Base-by-base conservation (phyloP, 1,140 invertebrate species). In the Lerema accius region DNA sequence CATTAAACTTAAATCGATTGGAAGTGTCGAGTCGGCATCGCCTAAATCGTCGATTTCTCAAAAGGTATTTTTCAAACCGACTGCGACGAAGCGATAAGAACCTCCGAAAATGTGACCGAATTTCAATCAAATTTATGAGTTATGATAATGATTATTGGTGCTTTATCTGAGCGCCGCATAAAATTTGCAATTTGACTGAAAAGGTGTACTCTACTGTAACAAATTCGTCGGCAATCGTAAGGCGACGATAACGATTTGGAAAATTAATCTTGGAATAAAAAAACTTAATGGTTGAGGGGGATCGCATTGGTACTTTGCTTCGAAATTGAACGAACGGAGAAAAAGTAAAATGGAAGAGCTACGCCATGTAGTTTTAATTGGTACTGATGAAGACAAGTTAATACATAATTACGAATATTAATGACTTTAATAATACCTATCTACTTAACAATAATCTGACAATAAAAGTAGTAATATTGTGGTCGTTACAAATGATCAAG, bases 51-150 rank as follows among this genome's bases (percentile, higher is more conserved):
- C 67, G 80, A 80, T 80, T 73, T 66, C 65, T 71, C 69, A 74
- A 70, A 75, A 75, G 75, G 76, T 82, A 90, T 89, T 90, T 90
- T 89, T 89, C 87, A 86, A 83, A 76, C 73, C 84, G 80, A 89
- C 87, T 90, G 87, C 86, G 84, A 70, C 76, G 51, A 66, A 53
- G 77, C 74, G 88, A 90, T 90, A 90, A 90, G 84, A 67, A 70
- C 71, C 65, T 65, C 58, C 76, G 76, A 82, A 86, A 89, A 87
- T 89, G 82, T 87, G 82, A 89, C 85, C 84, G 77, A 88, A 89
- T 89, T 89, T 89, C 86, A 89, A 89, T 90, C 81, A 84, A 88
- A 90, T 89, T 90, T 90, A 90, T 86, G 84, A 90, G 74, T 90
- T 90, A 89, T 86, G 80, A 89, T 89, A 88, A 89, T 90, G 88